Base-by-base conservation (phyloP, 2,797 vertebrate species). In the Cryptoprocta ferox region DNA sequence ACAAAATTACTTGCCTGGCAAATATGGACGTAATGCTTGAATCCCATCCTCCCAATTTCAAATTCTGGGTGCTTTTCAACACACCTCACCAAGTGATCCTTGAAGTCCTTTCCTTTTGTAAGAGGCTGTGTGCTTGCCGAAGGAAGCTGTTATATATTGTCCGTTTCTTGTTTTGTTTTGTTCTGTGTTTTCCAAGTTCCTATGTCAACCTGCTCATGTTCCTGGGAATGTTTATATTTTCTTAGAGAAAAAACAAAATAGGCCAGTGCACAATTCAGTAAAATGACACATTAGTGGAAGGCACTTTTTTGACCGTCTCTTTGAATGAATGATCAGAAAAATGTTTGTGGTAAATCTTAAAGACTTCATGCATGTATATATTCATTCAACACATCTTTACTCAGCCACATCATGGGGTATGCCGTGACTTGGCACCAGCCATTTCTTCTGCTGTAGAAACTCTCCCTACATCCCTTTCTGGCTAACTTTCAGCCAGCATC, bases 141-240 rank as follows among this genome's bases (percentile, higher is more conserved):
- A 85, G 37, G 39, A 94, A 90, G 39, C 6, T 65, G 73, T 53
- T 68, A 21, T 53, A 30, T 66, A 21, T 3, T 76, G 26, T n/a
- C 14, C 32, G 13, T 30, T 83, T 53, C 80, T 95, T 81, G 50
- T 68, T 32, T 95, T 81, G 50, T 80, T n/a, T 71, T 79, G 56
- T 87, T 45, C 92, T 85, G 11, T n/a, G 97, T 89, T 65, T 37
- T 84, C 61, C 79, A 92, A 95, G 93, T 97, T 94, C 53, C 91
- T 96, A 66, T 93, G 73, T 89, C 94, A 97, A 94, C 89, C 84
- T 82, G 4, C 35, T 90, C 32, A 35, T 48, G 45, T 21, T 81
- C 88, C 45, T 70, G 39, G 48, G 50, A 86, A 66, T 76, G 26
- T 83, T 95, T 89, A n/a, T 80, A 73, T 89, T 91, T 97, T 92